Evolutionary conservation across 2,888 invertebrate species (phyloP), one percentile per base, ranked within the genome.

Genomic region (Oxystoma pomonae): DNA sequence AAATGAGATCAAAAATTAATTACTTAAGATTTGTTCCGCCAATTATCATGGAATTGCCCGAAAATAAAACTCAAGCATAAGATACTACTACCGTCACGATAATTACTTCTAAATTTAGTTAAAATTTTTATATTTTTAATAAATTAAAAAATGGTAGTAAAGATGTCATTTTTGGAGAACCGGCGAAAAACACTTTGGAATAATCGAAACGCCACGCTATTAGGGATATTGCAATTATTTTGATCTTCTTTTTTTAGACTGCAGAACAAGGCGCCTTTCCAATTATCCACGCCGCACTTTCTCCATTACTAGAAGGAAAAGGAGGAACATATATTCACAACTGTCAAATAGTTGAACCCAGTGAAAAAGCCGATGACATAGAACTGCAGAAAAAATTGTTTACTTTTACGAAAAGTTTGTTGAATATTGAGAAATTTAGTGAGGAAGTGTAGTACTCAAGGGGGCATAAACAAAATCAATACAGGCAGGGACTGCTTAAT

Each of bases 271-370:
- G 96, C 18, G 92, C 96, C 0, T 85, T 87, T 64, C 86, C 93
- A 0, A 85, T 94, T 58, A 84, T 92, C 5, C 89, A 87, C 80
- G 86, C 92, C 9, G 90, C 92, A 71, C 84, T 95, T 16, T 87
- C 90, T 55, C 85, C 87, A 55, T 82, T 86, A 35, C 79, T 94
- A 18, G 90, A 92, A 76, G 86, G 86, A 1, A 83, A 85, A 72
- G 91, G 93, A 1, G 95, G 95, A n/a, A 81, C 86, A 2, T 96
- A 95, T 75, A 86, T 94, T 35, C 88, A 88, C 74, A 93, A 94
- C 76, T 91, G 93, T 73, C 80, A 83, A 65, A 84, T 86, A 71
- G 83, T 84, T 0, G 80, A 84, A 1, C 81, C 86, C 63, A 83
- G 83, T 70, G 73, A 80, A 1, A 82, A 83, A 69, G 89, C 88